Evolutionary conservation across 2,113 vertebrate species (phyloP).

Genomic region (Polypterus bichir): DNA sequence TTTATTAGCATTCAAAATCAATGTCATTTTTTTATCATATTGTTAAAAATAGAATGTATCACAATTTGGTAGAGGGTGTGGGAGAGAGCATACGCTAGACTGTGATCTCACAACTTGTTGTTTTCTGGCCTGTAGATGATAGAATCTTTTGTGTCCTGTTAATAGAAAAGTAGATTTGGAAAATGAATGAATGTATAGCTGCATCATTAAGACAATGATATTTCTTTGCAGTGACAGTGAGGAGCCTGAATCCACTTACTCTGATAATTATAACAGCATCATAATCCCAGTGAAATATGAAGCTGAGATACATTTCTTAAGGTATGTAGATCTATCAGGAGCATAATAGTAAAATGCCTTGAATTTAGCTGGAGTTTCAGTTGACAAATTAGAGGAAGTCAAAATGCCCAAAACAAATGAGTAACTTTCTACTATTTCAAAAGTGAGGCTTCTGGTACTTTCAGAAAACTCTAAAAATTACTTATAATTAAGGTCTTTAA

Average conservation of each 20-base stretch:
- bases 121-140: no score
- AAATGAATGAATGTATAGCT: not conserved
- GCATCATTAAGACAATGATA: no score
- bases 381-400: not conserved
- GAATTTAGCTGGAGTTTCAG: not conserved
- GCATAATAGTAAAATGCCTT: not conserved
- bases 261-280: constrained; percentile 62
- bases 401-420: not conserved
- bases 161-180: no score
- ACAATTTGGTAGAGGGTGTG: no score
- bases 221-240: constrained; percentile 73
- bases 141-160: no score
- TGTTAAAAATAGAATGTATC: no score
- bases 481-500: not conserved
- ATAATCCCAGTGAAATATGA: constrained; percentile 75
- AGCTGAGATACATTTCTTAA: constrained; percentile 64
- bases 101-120: no score
- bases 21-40: no score
- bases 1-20: no score
- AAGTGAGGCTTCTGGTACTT: not conserved
- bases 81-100: no score
- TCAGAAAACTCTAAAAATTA: not conserved
- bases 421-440: not conserved
- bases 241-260: constrained; percentile 50
- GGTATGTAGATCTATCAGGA: constrained; percentile 42